These are phyloP conservation scores for Venturia canescens DNA, from an alignment of 1,140 invertebrate genomes.

Conservation along the genomic window DNA sequence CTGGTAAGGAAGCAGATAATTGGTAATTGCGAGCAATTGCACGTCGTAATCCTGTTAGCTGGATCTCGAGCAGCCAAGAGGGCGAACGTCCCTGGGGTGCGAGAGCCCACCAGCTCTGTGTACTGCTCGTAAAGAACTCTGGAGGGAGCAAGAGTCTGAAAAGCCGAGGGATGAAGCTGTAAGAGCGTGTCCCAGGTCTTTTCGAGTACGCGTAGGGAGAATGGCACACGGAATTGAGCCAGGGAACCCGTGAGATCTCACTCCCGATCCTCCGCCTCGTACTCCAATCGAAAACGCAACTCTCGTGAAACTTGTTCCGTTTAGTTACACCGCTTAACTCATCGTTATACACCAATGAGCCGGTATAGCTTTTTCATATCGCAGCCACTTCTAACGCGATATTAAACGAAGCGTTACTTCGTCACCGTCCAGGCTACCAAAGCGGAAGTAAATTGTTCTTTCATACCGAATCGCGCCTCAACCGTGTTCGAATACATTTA, in stretches of 20 bases:
- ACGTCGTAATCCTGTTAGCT: conserved; percentile 66
- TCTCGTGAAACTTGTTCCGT: conserved; percentile 60
- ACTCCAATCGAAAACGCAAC: conserved; percentile 63
- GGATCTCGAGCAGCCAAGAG: conserved; percentile 72
- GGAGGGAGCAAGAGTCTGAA: conserved; percentile 37
- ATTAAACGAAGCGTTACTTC: conserved; percentile 40
- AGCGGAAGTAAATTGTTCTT: conserved; percentile 63
- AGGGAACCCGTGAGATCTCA: conserved; percentile 53
- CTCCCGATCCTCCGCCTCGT: conserved; percentile 51
- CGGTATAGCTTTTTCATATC: conserved; percentile 15
- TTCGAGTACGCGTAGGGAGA: no score
- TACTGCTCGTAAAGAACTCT: not conserved
- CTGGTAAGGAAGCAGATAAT: conserved; percentile 52
- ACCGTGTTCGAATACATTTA: conserved; percentile 37
- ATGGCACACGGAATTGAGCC: not conserved
- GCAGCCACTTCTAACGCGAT: not conserved
- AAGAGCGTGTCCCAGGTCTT: not conserved
- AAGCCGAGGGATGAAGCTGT: conserved; percentile 36
- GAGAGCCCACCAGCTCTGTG: not conserved
- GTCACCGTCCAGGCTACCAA: conserved; percentile 59
- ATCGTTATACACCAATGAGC: not conserved
- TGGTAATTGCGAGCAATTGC: conserved; percentile 62
- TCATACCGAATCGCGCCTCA: conserved; percentile 64
- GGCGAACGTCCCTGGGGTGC: conserved; percentile 57
- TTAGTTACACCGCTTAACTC: not conserved